A percentile compares a stretch with the other conserved stretches of the same genome.
phyloP scores from a whole-genome alignment of 2,888 invertebrate species.

The Megastigmus dorsalis region DNA sequence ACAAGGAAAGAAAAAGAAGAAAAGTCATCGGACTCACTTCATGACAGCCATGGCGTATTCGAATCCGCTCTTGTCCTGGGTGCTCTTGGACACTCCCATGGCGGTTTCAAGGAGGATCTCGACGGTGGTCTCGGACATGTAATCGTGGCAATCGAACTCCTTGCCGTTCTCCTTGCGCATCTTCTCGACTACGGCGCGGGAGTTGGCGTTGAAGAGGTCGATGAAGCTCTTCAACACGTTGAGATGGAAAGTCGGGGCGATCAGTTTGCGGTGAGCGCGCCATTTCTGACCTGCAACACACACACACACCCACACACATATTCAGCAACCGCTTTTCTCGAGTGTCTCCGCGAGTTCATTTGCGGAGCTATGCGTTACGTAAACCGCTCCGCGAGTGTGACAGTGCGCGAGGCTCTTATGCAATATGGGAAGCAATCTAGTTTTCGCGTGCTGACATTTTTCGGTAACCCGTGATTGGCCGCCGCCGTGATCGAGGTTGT shows the following conservation, averaged over 20 bases:
- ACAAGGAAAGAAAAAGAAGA: neutral
- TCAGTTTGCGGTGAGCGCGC: conserved; percentile 89
- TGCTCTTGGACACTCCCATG: conserved; percentile 90
- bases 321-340: too few relatives aligned
- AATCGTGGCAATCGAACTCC: conserved; percentile 86
- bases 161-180: conserved; percentile 81
- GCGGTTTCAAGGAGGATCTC: conserved; percentile 90
- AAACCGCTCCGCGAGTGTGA: too few relatives aligned
- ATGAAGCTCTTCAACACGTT: conserved; percentile 91
- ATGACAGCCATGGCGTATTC: conserved; percentile 92
- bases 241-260: conserved; percentile 91
- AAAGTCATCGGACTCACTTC: conserved; percentile 76
- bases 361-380: too few relatives aligned
- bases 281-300: conserved; percentile 84
- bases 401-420: too few relatives aligned
- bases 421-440: too few relatives aligned
- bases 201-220: conserved; percentile 89
- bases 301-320: too few relatives aligned
- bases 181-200: conserved; percentile 83
- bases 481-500: too few relatives aligned
- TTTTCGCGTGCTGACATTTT: too few relatives aligned
- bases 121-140: conserved; percentile 90
- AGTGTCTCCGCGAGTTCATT: too few relatives aligned
- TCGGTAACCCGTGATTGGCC: too few relatives aligned
- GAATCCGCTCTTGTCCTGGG: conserved; percentile 87